Evolutionary conservation across 2,797 vertebrate species (phyloP).

Genomic region (Squalus acanthias): DNA sequence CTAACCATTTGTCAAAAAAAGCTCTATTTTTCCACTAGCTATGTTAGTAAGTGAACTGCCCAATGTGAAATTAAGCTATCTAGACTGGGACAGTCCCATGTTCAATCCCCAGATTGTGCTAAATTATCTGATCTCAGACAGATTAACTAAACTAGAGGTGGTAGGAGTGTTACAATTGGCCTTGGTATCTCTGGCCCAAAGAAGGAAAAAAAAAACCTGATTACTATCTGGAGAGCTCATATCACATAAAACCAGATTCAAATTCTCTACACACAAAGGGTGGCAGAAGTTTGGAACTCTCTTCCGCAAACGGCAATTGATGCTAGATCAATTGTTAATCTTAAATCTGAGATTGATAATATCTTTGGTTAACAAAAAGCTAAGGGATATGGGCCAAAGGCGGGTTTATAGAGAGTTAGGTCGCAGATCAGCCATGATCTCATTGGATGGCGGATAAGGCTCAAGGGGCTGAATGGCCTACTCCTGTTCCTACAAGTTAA

Average conservation of each 20-base stretch:
- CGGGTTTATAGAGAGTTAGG: no score
- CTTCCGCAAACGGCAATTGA: no score
- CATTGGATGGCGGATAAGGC: no score
- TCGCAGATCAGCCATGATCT: no score
- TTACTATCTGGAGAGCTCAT: neutral
- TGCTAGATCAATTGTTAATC: no score
- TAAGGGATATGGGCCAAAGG: no score
- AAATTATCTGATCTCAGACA: neutral
- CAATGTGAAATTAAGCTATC: neutral
- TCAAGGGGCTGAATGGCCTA: no score
- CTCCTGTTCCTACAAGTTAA: no score
- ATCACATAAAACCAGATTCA: neutral
- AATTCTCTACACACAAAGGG: neutral
- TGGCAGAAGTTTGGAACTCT: no score
- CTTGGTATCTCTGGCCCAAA: neutral
- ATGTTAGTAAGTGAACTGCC: neutral
- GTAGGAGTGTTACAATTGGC: neutral
- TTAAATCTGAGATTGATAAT: no score
- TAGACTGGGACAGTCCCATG: neutral
- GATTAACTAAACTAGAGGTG: neutral
- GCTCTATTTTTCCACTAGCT: neutral
- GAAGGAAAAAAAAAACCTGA: neutral
- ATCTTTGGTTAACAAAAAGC: no score
- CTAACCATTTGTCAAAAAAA: neutral
- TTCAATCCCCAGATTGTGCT: neutral